Evolutionary conservation across 2,113 vertebrate genomes (phyloP).

Genomic region (Hyperopisus bebe): DNA sequence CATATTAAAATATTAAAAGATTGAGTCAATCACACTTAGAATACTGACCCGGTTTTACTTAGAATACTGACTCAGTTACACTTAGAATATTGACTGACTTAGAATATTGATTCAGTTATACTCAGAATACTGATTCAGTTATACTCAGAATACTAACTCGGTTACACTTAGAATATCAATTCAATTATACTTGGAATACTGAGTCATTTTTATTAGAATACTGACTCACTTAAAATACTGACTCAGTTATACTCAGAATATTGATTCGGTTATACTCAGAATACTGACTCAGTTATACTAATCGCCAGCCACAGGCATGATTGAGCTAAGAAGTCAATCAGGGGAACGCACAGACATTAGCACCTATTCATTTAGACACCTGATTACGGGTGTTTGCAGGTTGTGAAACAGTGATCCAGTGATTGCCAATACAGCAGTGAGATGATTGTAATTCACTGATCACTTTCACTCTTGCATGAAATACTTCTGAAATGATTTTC

Average conservation of each 20-base stretch:
- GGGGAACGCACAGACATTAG: background rate
- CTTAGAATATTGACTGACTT: background rate
- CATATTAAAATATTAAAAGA: background rate
- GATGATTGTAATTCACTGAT: background rate
- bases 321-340: background rate
- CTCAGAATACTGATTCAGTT: background rate
- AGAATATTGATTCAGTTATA: background rate
- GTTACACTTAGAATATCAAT: background rate
- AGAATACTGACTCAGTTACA: background rate
- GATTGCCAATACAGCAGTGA: background rate
- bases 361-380: background rate
- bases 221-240: background rate
- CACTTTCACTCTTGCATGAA: background rate
- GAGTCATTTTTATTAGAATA: background rate
- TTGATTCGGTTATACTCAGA: background rate
- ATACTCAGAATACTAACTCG: background rate
- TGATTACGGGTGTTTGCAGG: background rate
- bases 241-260: background rate
- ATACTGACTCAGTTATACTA: background rate
- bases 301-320: background rate
- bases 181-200: no score
- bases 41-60: background rate
- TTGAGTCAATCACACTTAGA: background rate
- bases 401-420: background rate
- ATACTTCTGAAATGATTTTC: slow-evolving; percentile 3